These are phyloP conservation scores for Mimachlamys varia DNA, from an alignment of 2,888 invertebrate species.

Conservation along the genomic window DNA sequence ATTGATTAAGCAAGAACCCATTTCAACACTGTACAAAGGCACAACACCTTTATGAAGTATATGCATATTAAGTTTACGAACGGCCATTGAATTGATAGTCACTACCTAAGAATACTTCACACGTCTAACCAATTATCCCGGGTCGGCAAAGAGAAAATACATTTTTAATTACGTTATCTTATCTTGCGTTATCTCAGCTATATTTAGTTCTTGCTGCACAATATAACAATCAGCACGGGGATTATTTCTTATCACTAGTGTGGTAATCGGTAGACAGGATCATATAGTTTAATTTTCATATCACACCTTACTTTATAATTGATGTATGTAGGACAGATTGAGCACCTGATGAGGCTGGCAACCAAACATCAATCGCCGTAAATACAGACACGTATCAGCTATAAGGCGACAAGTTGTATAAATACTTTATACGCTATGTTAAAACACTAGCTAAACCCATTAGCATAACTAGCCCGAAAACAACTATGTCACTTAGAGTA, in stretches of 20 bases:
- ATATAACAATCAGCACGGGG: neutral
- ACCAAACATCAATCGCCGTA: neutral
- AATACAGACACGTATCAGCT: neutral
- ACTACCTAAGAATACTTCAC: too few species aligned
- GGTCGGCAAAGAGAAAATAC: neutral
- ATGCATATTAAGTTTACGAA: too few species aligned
- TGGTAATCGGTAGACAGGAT: neutral
- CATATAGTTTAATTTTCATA: neutral
- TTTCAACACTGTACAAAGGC: too few species aligned
- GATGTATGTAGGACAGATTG: neutral
- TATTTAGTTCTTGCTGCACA: neutral
- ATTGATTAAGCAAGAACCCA: too few species aligned
- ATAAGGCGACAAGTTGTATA: neutral
- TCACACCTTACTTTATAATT: neutral
- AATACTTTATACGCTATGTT: neutral
- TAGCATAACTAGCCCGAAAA: neutral
- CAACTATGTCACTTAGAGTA: neutral
- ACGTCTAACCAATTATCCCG: neutral
- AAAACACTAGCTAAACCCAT: neutral
- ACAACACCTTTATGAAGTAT: too few species aligned
- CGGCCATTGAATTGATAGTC: too few species aligned
- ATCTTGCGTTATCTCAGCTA: neutral
- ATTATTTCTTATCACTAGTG: neutral
- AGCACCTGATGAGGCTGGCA: neutral
- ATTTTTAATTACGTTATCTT: conserved; percentile 8